phyloP scores from a whole-genome alignment of 2,113 vertebrate genomes.

The Cyanistes caeruleus region DNA sequence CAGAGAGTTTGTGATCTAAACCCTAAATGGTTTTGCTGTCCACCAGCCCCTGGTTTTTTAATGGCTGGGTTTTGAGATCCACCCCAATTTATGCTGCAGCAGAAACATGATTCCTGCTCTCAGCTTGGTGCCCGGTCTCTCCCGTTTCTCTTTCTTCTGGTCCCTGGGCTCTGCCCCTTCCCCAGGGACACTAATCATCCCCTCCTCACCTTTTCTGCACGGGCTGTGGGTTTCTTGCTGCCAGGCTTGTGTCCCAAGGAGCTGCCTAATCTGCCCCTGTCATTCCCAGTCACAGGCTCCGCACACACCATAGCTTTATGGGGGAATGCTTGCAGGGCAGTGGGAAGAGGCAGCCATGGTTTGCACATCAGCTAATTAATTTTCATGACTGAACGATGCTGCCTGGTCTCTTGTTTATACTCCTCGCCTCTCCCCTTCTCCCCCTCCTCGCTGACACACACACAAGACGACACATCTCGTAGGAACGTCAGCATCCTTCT shows the following conservation, averaged over 20 bases:
- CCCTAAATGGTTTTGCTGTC: not conserved
- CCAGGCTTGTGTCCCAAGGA: conserved; percentile 38
- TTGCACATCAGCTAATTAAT: conserved; percentile 66
- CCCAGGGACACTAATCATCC: not conserved
- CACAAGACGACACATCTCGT: conserved; percentile 47
- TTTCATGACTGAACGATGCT: conserved; percentile 61
- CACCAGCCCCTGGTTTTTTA: not conserved
- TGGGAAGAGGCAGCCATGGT: conserved; percentile 49
- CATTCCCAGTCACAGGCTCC: conserved; percentile 61
- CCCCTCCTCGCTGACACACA: conserved; percentile 44
- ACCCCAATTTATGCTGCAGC: not conserved
- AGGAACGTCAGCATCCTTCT: conserved; percentile 53
- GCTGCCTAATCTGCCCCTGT: conserved; percentile 58
- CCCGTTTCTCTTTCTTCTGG: not conserved
- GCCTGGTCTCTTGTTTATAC: conserved; percentile 61
- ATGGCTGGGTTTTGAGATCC: not conserved
- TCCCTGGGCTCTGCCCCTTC: not conserved
- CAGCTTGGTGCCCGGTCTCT: not conserved
- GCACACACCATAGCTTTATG: conserved; percentile 11
- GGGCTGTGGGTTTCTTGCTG: conserved; percentile 45
- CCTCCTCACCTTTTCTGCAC: not conserved
- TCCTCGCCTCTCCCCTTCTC: conserved; percentile 20
- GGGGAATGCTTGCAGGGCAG: conserved; percentile 47
- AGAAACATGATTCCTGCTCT: not conserved
- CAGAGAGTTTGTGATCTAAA: not conserved